Evolutionary conservation across 2,888 invertebrate genomes (phyloP).

Genomic region (Fragum whitleyi): DNA sequence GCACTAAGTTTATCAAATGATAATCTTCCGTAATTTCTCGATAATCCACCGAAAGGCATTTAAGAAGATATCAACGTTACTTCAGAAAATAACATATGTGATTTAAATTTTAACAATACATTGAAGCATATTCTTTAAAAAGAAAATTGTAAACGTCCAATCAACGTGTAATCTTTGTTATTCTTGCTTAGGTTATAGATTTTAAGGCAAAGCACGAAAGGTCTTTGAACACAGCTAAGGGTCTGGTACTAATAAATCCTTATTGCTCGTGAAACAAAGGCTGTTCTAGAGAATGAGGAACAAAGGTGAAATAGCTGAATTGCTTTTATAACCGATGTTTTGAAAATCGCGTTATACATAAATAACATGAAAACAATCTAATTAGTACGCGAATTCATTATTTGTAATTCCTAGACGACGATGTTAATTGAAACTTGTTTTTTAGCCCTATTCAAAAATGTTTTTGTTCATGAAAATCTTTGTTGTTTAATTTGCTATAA

Average conservation of each 20-base stretch:
- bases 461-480: slow-evolving; percentile 6
- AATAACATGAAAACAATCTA: slow-evolving; percentile 15
- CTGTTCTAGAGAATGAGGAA: neutral
- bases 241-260: slow-evolving; percentile 9
- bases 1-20: too few relatives aligned
- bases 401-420: slow-evolving; percentile 1
- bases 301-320: slow-evolving; percentile 9
- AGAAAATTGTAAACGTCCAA: too few relatives aligned
- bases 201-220: too few relatives aligned
- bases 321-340: slow-evolving; percentile 13
- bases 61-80: too few relatives aligned
- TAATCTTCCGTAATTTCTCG: too few relatives aligned
- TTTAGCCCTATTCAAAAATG: neutral
- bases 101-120: too few relatives aligned
- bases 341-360: slow-evolving; percentile 14
- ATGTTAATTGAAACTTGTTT: neutral
- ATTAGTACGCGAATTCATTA: slow-evolving; percentile 7
- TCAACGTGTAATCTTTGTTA: too few relatives aligned
- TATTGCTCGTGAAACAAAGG: slow-evolving; percentile 18
- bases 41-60: too few relatives aligned
- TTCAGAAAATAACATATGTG: too few relatives aligned
- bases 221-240: too few relatives aligned
- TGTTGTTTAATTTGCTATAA: neutral
- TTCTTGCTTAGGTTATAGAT: too few relatives aligned
- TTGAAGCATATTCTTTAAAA: too few relatives aligned